A percentile compares a stretch with the other conserved stretches of the same genome.
These are phyloP conservation scores for Calypte anna DNA, from an alignment of 2,113 vertebrate genomes.

Conservation along the genomic window DNA sequence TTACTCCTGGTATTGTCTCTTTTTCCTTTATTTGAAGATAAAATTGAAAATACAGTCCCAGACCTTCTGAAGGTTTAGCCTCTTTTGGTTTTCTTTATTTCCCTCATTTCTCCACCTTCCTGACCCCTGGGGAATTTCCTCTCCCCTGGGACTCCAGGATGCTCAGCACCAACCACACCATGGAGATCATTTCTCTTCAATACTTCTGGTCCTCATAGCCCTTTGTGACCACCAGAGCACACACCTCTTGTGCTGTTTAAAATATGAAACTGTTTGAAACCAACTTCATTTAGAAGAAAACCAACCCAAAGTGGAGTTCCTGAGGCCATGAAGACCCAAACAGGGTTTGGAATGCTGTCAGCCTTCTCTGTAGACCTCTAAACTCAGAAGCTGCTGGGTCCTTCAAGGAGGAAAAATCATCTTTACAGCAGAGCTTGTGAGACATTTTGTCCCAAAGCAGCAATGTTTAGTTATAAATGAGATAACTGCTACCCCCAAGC, in stretches of 20 bases:
- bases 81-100: too few relatives aligned
- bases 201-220: too few relatives aligned
- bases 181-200: rapidly evolving
- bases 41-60: too few relatives aligned
- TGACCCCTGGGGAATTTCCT: too few relatives aligned
- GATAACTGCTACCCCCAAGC: background rate
- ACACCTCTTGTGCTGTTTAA: background rate
- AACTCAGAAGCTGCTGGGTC: background rate
- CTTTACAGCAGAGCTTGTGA: background rate
- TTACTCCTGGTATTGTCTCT: too few relatives aligned
- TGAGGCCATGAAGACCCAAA: background rate
- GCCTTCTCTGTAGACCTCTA: background rate
- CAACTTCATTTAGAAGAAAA: background rate
- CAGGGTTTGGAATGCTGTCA: background rate
- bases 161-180: background rate
- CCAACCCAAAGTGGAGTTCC: background rate
- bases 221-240: rapidly evolving
- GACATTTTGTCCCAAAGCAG: background rate
- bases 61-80: too few relatives aligned
- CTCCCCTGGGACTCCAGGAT: too few relatives aligned
- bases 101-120: too few relatives aligned
- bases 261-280: background rate
- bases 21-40: too few relatives aligned
- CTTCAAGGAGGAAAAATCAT: background rate
- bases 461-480: background rate